Evolutionary conservation across 2,113 vertebrate species (phyloP).

Genomic region (Colinus virginianus): DNA sequence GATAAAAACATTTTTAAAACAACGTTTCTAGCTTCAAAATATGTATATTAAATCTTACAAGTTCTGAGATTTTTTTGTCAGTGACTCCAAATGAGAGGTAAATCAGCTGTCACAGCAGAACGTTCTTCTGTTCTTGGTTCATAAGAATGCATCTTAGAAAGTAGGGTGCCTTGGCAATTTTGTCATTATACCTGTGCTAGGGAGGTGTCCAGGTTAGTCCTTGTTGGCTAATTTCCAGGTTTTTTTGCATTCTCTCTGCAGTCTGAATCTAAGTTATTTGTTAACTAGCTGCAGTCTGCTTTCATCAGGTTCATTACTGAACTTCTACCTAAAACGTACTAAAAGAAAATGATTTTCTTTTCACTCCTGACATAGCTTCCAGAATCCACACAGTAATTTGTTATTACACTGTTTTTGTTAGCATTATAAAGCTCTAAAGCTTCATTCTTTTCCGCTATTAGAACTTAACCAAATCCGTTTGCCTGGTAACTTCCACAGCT

Average conservation of each 20-base stretch:
- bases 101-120: not conserved
- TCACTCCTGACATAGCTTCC: not conserved
- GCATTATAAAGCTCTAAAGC: slow-evolving; percentile 42
- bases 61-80: not conserved
- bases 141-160: no score
- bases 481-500: slow-evolving; percentile 56
- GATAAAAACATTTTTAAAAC: not conserved
- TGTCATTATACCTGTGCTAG: not conserved
- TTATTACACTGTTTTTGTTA: slow-evolving; percentile 35
- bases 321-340: not conserved
- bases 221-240: not conserved
- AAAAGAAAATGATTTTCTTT: slow-evolving; percentile 15
- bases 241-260: not conserved
- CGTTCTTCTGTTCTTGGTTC: not conserved
- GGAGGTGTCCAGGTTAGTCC: not conserved
- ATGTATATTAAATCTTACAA: not conserved
- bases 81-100: not conserved
- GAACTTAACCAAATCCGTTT: slow-evolving; percentile 53
- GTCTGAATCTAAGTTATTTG: not conserved
- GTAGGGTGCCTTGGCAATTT: not conserved
- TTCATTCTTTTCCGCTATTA: slow-evolving; percentile 34
- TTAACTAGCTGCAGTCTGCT: not conserved
- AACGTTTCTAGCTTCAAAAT: not conserved
- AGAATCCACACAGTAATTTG: slow-evolving; percentile 26
- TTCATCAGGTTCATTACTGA: not conserved